phyloP scores from a whole-genome alignment of 2,888 invertebrate genomes.

The Drosophila differens region DNA sequence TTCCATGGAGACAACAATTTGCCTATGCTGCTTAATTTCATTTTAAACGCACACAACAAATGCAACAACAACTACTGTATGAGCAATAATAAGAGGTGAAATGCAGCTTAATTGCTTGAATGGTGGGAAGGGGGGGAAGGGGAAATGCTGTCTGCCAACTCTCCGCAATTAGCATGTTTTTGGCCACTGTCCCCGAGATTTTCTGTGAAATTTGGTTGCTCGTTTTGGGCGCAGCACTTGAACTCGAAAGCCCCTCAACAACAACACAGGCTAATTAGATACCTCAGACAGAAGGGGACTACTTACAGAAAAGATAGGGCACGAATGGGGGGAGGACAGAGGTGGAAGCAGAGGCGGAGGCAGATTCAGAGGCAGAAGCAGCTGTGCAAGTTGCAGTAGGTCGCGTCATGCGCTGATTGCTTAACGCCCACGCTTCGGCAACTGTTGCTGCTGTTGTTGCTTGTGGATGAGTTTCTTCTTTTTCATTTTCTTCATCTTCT shows the following conservation, averaged over 20 bases:
- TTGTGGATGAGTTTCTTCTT: slow-evolving; percentile 17
- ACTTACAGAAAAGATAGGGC: not conserved
- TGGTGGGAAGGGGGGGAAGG: not conserved
- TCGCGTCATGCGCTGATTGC: slow-evolving; percentile 76
- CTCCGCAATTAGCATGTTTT: slow-evolving; percentile 11
- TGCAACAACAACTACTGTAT: slow-evolving; percentile 29
- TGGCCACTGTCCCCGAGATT: slow-evolving; percentile 12
- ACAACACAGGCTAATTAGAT: slow-evolving; percentile 13
- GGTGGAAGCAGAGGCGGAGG: not conserved
- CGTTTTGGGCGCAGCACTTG: slow-evolving; percentile 13
- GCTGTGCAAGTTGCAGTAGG: slow-evolving; percentile 45
- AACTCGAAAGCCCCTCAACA: slow-evolving; percentile 15
- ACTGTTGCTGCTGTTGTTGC: slow-evolving; percentile 39
- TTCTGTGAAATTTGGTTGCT: slow-evolving; percentile 53
- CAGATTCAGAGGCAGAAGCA: not conserved
- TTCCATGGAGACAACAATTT: slow-evolving; percentile 63
- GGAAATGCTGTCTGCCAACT: not conserved
- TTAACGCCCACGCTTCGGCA: slow-evolving; percentile 71
- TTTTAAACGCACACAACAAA: slow-evolving; percentile 62
- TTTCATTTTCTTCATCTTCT: slow-evolving; percentile 18
- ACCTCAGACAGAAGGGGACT: not conserved
- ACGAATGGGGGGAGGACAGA: too few species aligned
- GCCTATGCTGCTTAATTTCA: slow-evolving; percentile 66
- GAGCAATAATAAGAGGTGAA: slow-evolving; percentile 20
- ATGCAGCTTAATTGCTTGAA: slow-evolving; percentile 38